phyloP scores from a whole-genome alignment of 1,140 invertebrate species.

The Cydia amplana region DNA sequence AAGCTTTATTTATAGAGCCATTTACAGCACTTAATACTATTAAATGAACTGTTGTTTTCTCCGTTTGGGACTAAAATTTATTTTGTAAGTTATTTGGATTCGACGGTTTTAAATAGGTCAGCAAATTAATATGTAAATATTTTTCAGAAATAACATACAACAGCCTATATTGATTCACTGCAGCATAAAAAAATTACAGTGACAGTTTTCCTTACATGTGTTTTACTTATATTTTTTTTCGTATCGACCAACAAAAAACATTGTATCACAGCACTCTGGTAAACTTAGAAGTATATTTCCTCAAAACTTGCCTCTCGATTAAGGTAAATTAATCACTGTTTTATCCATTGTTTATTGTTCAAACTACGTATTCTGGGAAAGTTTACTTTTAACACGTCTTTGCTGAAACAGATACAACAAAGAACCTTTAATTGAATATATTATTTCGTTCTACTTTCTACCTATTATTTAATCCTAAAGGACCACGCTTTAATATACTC shows the following conservation, averaged over 20 bases:
- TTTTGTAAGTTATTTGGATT: background rate
- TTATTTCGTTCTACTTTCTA: background rate
- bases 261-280: too few relatives aligned
- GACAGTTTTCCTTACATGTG: too few relatives aligned
- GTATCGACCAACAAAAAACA: too few relatives aligned
- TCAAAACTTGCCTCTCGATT: background rate
- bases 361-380: background rate
- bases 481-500: conserved; percentile 1
- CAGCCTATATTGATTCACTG: too few relatives aligned
- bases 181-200: too few relatives aligned
- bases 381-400: background rate
- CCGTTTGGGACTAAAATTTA: background rate
- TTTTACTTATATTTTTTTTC: too few relatives aligned
- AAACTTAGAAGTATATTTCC: background rate
- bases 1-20: conserved; percentile 39
- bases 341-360: background rate
- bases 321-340: background rate
- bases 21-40: conserved; percentile 36
- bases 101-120: background rate
- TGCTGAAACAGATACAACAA: background rate
- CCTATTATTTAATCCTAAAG: background rate
- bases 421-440: background rate
- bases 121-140: background rate
- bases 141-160: too few relatives aligned
- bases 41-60: conserved; percentile 16